Evolutionary conservation across 2,797 vertebrate species (phyloP).

Genomic region (Glossophaga mutica): DNA sequence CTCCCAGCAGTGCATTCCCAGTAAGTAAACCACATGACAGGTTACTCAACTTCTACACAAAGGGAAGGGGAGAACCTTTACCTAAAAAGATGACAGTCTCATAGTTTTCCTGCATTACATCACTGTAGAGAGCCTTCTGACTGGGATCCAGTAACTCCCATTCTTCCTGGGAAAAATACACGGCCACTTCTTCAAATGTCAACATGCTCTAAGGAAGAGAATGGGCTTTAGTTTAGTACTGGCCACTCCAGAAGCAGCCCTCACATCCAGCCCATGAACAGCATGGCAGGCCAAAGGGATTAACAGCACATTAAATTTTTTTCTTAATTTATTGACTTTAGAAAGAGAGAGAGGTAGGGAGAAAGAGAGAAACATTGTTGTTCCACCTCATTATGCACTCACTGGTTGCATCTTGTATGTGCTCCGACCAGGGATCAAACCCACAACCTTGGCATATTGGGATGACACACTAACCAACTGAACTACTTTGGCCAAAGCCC

Average conservation of each 20-base stretch:
- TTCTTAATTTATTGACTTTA: not conserved
- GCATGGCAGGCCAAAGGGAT: not conserved
- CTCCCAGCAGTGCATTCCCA: not conserved
- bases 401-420: not conserved
- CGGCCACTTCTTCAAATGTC: slow-evolving; percentile 69
- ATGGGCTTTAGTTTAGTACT: slow-evolving; percentile 7
- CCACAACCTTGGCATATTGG: not conserved
- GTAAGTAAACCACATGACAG: not conserved
- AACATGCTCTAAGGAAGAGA: slow-evolving; percentile 64
- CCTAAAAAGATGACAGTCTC: slow-evolving; percentile 29
- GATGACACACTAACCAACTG: not conserved
- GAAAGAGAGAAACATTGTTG: not conserved
- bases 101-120: slow-evolving; percentile 32
- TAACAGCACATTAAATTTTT: not conserved
- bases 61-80: not conserved
- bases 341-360: not conserved
- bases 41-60: not conserved
- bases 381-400: not conserved
- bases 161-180: slow-evolving; percentile 73
- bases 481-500: not conserved
- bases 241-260: not conserved
- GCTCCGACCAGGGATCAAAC: not conserved
- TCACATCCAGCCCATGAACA: not conserved
- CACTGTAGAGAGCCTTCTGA: slow-evolving; percentile 70
- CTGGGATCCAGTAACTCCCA: slow-evolving; percentile 59